These are phyloP conservation scores for Heloderma charlesbogerti DNA, from an alignment of 2,113 vertebrate genomes.

Conservation along the genomic window DNA sequence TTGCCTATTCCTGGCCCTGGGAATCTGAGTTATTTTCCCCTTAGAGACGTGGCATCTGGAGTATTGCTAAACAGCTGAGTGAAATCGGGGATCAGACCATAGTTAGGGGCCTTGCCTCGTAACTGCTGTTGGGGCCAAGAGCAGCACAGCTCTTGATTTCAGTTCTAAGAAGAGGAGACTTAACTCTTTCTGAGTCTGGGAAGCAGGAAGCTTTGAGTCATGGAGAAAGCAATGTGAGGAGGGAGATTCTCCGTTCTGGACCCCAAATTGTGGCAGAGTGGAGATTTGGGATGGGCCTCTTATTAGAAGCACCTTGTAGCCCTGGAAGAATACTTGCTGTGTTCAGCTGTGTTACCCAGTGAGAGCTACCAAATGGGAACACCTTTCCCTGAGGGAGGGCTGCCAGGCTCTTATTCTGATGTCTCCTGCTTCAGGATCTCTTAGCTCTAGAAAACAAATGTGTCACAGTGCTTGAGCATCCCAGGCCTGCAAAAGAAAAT, in stretches of 20 bases:
- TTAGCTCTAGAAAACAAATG: neutral
- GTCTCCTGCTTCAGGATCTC: neutral
- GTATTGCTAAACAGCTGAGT: neutral
- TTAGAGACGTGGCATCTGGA: neutral
- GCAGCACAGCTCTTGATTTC: neutral
- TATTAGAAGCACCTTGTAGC: neutral
- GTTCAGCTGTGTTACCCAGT: neutral
- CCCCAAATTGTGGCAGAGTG: neutral
- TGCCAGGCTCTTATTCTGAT: neutral
- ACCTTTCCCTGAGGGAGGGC: neutral
- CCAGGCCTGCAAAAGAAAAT: too few species aligned
- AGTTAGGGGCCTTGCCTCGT: neutral
- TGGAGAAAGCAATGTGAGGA: neutral
- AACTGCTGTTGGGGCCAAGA: neutral
- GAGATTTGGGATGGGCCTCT: neutral
- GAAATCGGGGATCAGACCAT: neutral
- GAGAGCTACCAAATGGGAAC: neutral
- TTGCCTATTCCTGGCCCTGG: neutral
- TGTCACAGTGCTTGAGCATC: neutral
- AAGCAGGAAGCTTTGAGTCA: neutral
- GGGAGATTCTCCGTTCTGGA: neutral
- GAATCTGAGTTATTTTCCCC: neutral
- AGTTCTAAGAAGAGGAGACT: neutral
- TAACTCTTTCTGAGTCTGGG: neutral
- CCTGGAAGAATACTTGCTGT: neutral